A percentile compares a stretch with the other conserved stretches of the same genome.
phyloP scores from a whole-genome alignment of 2,113 vertebrate genomes.

The Oophaga pumilio region DNA sequence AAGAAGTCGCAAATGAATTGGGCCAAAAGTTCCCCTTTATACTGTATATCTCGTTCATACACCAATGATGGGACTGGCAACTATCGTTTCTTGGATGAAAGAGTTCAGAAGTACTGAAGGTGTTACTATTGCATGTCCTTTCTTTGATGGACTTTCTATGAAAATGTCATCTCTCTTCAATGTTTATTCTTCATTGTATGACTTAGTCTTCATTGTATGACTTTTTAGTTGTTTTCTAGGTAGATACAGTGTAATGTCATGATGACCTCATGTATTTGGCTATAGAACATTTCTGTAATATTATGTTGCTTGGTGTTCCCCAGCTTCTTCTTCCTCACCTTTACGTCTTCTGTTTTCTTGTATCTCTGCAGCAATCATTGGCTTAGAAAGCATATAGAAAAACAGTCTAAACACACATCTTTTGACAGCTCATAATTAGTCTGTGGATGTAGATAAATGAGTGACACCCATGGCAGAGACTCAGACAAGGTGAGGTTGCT shows the following conservation, averaged over 20 bases:
- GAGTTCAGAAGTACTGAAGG: neutral
- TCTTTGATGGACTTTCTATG: neutral
- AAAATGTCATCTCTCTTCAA: neutral
- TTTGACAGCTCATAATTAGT: constrained; percentile 46
- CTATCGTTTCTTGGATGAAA: neutral
- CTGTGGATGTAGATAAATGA: constrained; percentile 32
- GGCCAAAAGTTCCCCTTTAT: too few species aligned
- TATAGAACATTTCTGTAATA: neutral
- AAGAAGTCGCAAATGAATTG: too few species aligned
- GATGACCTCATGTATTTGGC: neutral
- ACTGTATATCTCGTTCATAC: neutral
- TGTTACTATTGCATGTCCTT: neutral
- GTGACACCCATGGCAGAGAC: constrained; percentile 33
- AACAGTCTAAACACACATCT: constrained; percentile 43
- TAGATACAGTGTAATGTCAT: neutral
- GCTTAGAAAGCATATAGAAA: constrained; percentile 26
- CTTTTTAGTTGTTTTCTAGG: neutral
- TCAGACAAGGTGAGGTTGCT: constrained; percentile 53
- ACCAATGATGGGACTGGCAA: neutral
- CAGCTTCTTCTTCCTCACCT: neutral
- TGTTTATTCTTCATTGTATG: neutral
- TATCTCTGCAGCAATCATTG: constrained; percentile 12
- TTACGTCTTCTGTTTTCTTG: neutral
- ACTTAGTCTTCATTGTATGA: neutral
- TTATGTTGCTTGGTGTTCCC: neutral